A percentile compares a stretch with the other conserved stretches of the same genome.
Evolutionary conservation across 2,888 invertebrate species (phyloP).

Genomic region (Hypomecis punctinalis): DNA sequence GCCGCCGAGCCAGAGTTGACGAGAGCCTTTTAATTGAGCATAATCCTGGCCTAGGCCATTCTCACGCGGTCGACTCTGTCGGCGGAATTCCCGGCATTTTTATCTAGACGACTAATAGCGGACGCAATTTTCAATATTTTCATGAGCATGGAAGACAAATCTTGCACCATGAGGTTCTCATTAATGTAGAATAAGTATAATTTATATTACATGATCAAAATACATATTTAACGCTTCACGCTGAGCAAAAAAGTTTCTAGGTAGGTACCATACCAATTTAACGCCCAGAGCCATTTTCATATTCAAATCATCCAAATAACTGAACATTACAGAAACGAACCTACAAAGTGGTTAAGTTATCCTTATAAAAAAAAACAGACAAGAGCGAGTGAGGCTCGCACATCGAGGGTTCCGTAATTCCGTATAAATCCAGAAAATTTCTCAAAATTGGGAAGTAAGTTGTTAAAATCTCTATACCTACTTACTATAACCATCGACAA

Average conservation of each 20-base stretch:
- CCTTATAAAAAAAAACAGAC: too few species aligned
- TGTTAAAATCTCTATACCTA: too few species aligned
- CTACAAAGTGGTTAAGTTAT: too few species aligned
- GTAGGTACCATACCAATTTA: too few species aligned
- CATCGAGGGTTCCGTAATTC: too few species aligned
- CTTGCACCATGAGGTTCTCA: slow-evolving; percentile 1
- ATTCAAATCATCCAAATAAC: too few species aligned
- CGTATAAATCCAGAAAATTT: too few species aligned
- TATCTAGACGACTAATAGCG: slow-evolving; percentile 60
- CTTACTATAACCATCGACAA: too few species aligned
- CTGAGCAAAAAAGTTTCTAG: background rate
- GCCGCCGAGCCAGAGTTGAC: slow-evolving; percentile 15
- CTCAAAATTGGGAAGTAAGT: too few species aligned
- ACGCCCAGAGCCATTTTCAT: too few species aligned
- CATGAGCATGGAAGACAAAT: slow-evolving; percentile 3
- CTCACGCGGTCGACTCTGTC: slow-evolving; percentile 42
- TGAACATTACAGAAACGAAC: too few species aligned
- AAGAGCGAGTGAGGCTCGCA: too few species aligned
- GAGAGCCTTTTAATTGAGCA: slow-evolving; percentile 36
- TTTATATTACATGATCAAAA: background rate
- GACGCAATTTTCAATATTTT: slow-evolving; percentile 57
- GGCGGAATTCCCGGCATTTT: slow-evolving; percentile 46
- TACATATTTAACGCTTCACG: background rate
- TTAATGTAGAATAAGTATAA: background rate
- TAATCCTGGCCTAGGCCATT: slow-evolving; percentile 40